phyloP scores from a whole-genome alignment of 2,113 vertebrate species.

The Cottus gobio region DNA sequence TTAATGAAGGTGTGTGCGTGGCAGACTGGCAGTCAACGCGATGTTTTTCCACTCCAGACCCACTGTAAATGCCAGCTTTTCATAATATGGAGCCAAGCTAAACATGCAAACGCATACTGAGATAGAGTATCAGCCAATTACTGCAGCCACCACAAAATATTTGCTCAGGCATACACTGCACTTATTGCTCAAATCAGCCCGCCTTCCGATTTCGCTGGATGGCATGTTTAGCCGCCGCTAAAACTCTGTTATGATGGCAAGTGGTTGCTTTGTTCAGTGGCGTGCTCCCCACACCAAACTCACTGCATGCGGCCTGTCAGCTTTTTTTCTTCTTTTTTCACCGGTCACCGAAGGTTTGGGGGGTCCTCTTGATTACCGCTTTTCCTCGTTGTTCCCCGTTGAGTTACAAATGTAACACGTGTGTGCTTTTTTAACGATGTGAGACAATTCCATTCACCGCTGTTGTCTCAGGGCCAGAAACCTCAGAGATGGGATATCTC shows the following conservation, averaged over 20 bases:
- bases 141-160: conserved; percentile 62
- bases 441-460: not conserved
- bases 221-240: not conserved
- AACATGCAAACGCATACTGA: conserved; percentile 59
- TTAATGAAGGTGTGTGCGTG: conserved; percentile 70
- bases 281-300: not conserved
- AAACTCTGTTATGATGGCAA: not conserved
- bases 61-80: conserved; percentile 71
- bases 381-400: not conserved
- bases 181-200: conserved; percentile 37
- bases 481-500: not conserved
- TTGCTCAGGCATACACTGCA: conserved; percentile 56
- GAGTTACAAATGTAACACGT: not conserved
- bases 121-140: conserved; percentile 71
- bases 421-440: not conserved
- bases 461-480: not conserved
- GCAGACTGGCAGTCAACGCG: conserved; percentile 58
- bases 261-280: not conserved
- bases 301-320: not conserved
- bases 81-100: conserved; percentile 63
- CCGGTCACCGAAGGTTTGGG: too few species aligned
- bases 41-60: conserved; percentile 73
- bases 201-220: conserved; percentile 1
- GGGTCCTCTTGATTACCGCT: too few species aligned
- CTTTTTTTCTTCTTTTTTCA: not conserved